phyloP scores from a whole-genome alignment of 2,888 invertebrate genomes.

The Chorisops tibialis region DNA sequence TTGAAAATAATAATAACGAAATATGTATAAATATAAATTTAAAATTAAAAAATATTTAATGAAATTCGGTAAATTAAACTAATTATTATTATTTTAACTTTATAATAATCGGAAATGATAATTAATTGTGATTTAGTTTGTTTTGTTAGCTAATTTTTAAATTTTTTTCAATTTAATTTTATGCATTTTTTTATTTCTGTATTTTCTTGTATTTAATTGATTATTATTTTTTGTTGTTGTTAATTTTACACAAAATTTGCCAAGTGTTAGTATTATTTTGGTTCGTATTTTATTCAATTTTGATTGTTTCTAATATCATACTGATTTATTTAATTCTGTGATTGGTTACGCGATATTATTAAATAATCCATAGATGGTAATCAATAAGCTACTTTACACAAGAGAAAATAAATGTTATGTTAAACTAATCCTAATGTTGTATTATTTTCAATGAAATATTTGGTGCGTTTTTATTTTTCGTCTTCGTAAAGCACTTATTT shows the following conservation, averaged over 20 bases:
- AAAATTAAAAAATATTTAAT: neutral
- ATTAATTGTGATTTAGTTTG: conserved; percentile 2
- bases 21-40: conserved; percentile 7
- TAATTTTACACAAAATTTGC: neutral
- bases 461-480: no score
- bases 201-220: neutral
- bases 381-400: conserved; percentile 18
- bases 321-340: conserved; percentile 1
- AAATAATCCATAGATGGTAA: conserved; percentile 14
- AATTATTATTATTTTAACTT: conserved; percentile 7
- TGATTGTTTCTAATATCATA: neutral
- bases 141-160: neutral
- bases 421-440: neutral
- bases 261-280: neutral
- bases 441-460: no score
- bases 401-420: conserved; percentile 16
- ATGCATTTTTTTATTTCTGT: neutral
- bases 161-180: neutral
- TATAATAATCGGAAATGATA: neutral
- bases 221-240: neutral
- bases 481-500: no score
- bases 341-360: conserved; percentile 9
- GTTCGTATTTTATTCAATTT: neutral
- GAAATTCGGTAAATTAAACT: conserved; percentile 16
- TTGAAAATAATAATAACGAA: neutral